Conservation (phyloP, 1,140 invertebrate species). For the Lerema accius region DNA sequence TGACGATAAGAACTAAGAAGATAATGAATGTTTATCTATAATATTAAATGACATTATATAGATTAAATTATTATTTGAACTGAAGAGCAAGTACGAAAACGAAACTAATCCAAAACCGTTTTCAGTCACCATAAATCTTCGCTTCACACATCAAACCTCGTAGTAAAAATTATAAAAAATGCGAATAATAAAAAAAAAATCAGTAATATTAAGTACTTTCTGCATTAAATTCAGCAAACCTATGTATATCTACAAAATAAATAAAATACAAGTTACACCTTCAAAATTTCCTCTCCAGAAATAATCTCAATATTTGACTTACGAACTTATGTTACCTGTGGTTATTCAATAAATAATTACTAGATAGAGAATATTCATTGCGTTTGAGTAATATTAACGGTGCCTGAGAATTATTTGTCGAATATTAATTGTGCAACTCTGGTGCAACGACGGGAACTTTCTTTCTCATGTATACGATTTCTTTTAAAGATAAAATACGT, state of each 20-base stretch:
- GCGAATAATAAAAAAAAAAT: conserved; percentile 9
- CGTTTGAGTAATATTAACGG: conserved; percentile 44
- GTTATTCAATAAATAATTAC: conserved; percentile 32
- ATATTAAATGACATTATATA: too few relatives aligned
- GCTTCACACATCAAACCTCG: background rate
- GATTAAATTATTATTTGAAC: conserved; percentile 21
- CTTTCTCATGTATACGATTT: conserved; percentile 58
- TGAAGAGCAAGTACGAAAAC: too few relatives aligned
- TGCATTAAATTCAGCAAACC: conserved; percentile 11
- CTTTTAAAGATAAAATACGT: conserved; percentile 38
- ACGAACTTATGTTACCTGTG: conserved; percentile 22
- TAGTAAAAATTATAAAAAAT: conserved; percentile 13
- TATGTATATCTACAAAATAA: conserved; percentile 22
- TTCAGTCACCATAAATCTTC: conserved; percentile 18
- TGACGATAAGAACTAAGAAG: too few relatives aligned
- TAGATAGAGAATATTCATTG: conserved; percentile 36
- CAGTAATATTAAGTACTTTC: conserved; percentile 6
- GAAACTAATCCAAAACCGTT: too few relatives aligned
- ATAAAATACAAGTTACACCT: conserved; percentile 30
- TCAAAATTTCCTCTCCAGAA: conserved; percentile 27
- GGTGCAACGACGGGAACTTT: conserved; percentile 65
- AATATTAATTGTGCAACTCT: conserved; percentile 64
- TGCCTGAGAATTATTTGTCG: conserved; percentile 56
- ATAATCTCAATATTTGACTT: conserved; percentile 32
- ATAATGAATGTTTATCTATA: too few relatives aligned